Evolutionary conservation across 2,797 vertebrate genomes (phyloP).

Genomic region (Nyctalus aviator): DNA sequence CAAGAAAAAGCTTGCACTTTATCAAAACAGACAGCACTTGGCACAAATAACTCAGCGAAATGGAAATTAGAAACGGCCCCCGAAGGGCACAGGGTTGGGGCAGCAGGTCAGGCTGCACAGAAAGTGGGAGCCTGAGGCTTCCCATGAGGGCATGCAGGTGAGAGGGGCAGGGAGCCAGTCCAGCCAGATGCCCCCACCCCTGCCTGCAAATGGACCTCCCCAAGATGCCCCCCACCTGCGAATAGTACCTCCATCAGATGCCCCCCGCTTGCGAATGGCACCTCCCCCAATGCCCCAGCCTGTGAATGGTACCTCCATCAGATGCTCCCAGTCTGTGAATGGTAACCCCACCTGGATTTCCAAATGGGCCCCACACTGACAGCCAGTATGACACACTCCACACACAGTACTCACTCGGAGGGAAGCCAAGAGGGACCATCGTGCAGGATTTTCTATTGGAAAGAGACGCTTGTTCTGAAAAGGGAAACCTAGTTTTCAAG

Average conservation of each 20-base stretch:
- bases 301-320: too few relatives aligned
- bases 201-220: not conserved
- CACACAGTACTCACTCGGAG: not conserved
- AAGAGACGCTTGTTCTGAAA: not conserved
- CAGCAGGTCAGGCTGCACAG: constrained; percentile 49
- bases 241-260: not conserved
- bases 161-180: not conserved
- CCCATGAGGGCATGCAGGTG: not conserved
- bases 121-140: not conserved
- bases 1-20: constrained; percentile 80
- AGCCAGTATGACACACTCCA: not conserved
- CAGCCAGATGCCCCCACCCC: too few relatives aligned
- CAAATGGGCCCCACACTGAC: not conserved
- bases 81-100: constrained; percentile 67
- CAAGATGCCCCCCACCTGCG: too few relatives aligned
- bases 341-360: not conserved
- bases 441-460: not conserved
- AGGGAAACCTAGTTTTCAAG: not conserved
- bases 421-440: not conserved
- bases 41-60: constrained; percentile 79
- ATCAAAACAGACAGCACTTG: constrained; percentile 84
- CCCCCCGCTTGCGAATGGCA: rapidly evolving
- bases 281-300: not conserved
- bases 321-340: too few relatives aligned
- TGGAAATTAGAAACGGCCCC: constrained; percentile 82